Percentiles rank a stretch among this genome's conserved stretches.
These are phyloP conservation scores for Distichodus sexfasciatus DNA, from an alignment of 2,797 vertebrate species.

Conservation along the genomic window DNA sequence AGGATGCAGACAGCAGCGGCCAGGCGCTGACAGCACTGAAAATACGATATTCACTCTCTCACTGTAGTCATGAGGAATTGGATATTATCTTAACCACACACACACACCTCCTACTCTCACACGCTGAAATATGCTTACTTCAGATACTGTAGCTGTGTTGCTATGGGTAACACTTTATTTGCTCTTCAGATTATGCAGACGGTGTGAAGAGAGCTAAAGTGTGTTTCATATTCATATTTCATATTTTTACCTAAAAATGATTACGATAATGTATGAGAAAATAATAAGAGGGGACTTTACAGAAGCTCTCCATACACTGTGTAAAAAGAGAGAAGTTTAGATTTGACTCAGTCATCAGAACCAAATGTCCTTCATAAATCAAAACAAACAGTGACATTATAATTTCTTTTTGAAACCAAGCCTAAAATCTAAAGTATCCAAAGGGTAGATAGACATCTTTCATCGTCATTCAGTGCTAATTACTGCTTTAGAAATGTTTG, in stretches of 20 bases:
- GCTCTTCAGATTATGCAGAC: conserved; percentile 26
- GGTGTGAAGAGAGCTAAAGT: conserved; percentile 14
- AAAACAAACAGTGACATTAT: no score
- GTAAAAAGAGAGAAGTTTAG: neutral
- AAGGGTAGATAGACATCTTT: no score
- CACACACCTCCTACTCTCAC: conserved; percentile 1
- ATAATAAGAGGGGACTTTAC: conserved; percentile 6
- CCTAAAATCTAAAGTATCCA: no score
- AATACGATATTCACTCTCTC: neutral
- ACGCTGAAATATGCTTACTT: conserved; percentile 23
- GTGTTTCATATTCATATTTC: conserved; percentile 30
- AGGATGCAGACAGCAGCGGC: neutral
- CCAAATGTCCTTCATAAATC: no score
- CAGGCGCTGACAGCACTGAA: neutral
- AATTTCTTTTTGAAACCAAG: no score
- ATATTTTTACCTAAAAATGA: conserved; percentile 20
- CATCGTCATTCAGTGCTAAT: no score
- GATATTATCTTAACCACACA: conserved; percentile 3
- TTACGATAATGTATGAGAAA: conserved; percentile 20
- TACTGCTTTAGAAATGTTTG: no score
- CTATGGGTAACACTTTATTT: conserved; percentile 42
- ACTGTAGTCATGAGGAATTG: conserved; percentile 3
- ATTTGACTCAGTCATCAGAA: neutral
- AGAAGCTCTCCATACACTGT: neutral
- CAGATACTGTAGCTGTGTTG: conserved; percentile 33